Evolutionary conservation across 2,888 invertebrate species (phyloP).

Genomic region (Hydroisotoma schaefferi): DNA sequence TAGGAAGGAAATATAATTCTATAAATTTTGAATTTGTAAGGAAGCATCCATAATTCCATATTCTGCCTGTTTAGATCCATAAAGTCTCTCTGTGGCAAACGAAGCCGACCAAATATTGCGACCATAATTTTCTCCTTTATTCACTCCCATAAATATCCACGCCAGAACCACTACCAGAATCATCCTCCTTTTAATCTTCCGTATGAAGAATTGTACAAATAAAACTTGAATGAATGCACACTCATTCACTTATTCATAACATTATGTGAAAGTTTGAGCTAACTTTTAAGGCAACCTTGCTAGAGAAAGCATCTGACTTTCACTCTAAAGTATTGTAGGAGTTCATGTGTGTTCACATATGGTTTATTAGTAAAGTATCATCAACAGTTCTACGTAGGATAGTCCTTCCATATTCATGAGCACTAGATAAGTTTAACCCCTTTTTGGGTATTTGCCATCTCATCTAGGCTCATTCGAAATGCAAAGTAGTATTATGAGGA

Average conservation of each 20-base stretch:
- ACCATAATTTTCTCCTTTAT: slow-evolving; percentile 25
- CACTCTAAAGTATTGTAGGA: too few relatives aligned
- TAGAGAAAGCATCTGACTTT: too few relatives aligned
- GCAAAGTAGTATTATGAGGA: slow-evolving; percentile 35
- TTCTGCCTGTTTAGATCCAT: background rate
- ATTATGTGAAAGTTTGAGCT: too few relatives aligned
- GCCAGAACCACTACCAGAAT: too few relatives aligned
- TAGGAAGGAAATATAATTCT: background rate
- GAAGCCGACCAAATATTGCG: slow-evolving; percentile 5
- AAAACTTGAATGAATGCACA: too few relatives aligned
- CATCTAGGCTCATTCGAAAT: slow-evolving; percentile 44
- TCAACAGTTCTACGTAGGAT: too few relatives aligned
- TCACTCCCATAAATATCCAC: too few relatives aligned
- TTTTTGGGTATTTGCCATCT: slow-evolving; percentile 38
- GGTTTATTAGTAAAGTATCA: too few relatives aligned
- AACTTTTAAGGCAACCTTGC: too few relatives aligned
- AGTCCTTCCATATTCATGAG: background rate
- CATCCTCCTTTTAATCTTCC: slow-evolving; percentile 5
- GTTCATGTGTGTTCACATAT: too few relatives aligned
- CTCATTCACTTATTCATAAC: too few relatives aligned
- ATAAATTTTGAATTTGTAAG: background rate
- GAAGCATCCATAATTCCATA: background rate
- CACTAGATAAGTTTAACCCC: slow-evolving; percentile 8
- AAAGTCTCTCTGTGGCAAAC: background rate
- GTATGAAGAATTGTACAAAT: too few relatives aligned